Conservation (phyloP, 2,113 vertebrate species). For the Gallinago media region DNA sequence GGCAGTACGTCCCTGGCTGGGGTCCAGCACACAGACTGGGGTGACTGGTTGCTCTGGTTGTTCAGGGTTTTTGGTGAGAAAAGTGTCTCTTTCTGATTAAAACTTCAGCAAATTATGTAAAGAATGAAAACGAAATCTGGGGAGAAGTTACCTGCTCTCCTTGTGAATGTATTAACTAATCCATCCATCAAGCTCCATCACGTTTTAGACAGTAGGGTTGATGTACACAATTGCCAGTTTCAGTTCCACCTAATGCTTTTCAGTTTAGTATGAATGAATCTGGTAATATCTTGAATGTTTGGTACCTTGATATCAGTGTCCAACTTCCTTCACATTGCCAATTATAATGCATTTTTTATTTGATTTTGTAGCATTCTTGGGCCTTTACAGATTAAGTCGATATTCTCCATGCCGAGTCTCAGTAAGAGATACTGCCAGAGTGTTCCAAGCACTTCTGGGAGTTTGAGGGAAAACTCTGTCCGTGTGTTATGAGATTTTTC, state of each 20-base stretch:
- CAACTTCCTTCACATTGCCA: not conserved
- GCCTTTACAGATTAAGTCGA: not conserved
- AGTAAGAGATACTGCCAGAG: not conserved
- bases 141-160: not conserved
- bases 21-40: not conserved
- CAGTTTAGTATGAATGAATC: not conserved
- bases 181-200: not conserved
- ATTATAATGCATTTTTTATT: not conserved
- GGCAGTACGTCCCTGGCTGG: not conserved
- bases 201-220: not conserved
- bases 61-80: not conserved
- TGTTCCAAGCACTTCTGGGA: not conserved
- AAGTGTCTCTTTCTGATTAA: not conserved
- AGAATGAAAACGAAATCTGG: not conserved
- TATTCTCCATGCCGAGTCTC: not conserved
- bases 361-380: not conserved
- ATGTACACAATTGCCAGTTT: fast-evolving
- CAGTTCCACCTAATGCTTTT: not conserved
- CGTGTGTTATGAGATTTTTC: not conserved
- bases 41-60: not conserved
- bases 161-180: not conserved
- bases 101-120: not conserved
- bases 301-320: not conserved
- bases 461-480: not conserved
- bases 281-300: not conserved